Conservation (phyloP, 2,888 invertebrate species). For the Orthonychiurus folsomi region DNA sequence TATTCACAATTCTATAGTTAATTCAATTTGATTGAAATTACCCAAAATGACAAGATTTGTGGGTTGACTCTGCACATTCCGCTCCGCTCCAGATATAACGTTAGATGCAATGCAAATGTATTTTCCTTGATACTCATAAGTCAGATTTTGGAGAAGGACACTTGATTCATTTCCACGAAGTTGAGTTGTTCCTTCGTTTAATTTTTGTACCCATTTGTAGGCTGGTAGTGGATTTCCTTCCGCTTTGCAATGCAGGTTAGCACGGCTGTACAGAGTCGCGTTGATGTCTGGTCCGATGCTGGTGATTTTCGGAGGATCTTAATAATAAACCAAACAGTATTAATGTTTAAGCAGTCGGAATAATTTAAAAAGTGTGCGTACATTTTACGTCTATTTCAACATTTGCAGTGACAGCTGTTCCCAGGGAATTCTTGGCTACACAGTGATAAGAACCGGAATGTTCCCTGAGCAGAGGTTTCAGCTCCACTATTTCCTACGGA, state of each 20-base stretch:
- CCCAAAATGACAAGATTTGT: conserved; percentile 75
- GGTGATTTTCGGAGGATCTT: conserved; percentile 70
- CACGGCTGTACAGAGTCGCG: conserved; percentile 69
- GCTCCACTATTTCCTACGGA: conserved; percentile 42
- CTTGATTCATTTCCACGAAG: conserved; percentile 65
- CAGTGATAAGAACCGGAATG: conserved; percentile 59
- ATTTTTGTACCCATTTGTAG: conserved; percentile 71
- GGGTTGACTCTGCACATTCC: conserved; percentile 62
- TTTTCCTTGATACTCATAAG: conserved; percentile 77
- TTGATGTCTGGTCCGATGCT: conserved; percentile 76
- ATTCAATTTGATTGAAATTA: too few species aligned
- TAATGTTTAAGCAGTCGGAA: background rate
- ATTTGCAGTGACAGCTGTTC: conserved; percentile 70
- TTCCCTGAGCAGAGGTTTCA: conserved; percentile 42
- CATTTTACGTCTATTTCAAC: conserved; percentile 82
- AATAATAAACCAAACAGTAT: background rate
- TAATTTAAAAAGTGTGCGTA: conserved; percentile 53
- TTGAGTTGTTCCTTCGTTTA: conserved; percentile 43
- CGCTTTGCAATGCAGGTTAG: conserved; percentile 72
- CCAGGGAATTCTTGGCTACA: conserved; percentile 73
- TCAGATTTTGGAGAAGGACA: conserved; percentile 70
- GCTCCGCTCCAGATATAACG: conserved; percentile 68
- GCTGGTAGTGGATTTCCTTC: conserved; percentile 78
- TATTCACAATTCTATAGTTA: background rate
- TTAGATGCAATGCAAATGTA: conserved; percentile 78